Base-by-base conservation (phyloP, 2,797 vertebrate species). In the Sebastes minor region DNA sequence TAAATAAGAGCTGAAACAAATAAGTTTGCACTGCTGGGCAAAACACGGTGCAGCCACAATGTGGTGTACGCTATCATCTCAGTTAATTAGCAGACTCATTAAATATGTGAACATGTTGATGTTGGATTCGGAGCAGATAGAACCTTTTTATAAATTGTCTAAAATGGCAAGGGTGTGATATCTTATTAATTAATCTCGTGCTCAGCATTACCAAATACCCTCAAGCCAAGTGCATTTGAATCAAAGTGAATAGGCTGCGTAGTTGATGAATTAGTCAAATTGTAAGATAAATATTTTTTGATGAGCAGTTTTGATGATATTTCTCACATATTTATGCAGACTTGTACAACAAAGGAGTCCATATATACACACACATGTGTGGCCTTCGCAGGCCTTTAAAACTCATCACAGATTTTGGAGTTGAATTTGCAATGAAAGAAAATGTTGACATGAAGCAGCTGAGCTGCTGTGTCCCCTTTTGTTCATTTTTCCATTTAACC, bases 181-280 rank as follows among this genome's bases (percentile, higher is more conserved):
- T 95, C 92, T 90, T 90, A 92, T 94, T 92, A 92, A 95, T 95
- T 94, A 92, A 95, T 95, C 90, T 91, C 42, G 69, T 83, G 86
- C 86, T 92, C 73, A 82, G 82, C 86, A 83, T 92, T 85, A 91
- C 88, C 77, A 90, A 92, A 93, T 80, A 88, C 86, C 93, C 93
- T 84, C 35, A 59, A 88, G 93, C 87, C 75, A 87, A 90, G 87
- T 74, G 63, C 87, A 88, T 87, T 52, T 7, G 74, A 86, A 89
- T 89, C 80, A 86, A 78, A 93, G 88, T 76, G 71, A 86, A 85
- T 32, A 72, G 35, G 69, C 71, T 73, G 60, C 67, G 72, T 32
- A 38, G 71, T 65, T 87, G 88, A 89, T 90, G 70, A 86, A 87
- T 90, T 85, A 78, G 82, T 82, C 78, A 86, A 92, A 87, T 25